phyloP scores from a whole-genome alignment of 2,888 invertebrate species.

The Thymelicus acteon region DNA sequence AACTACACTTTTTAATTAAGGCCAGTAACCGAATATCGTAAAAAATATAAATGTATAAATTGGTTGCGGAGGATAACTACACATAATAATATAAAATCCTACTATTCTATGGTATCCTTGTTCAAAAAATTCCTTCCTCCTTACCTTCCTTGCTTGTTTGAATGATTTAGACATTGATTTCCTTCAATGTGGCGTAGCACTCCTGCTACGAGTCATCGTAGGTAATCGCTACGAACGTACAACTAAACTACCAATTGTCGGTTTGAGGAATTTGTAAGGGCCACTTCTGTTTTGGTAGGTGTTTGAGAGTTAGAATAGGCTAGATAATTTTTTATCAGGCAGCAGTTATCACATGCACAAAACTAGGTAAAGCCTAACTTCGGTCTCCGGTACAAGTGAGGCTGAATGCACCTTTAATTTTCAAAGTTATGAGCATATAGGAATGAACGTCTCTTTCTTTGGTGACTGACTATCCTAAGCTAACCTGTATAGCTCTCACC shows the following conservation, averaged over 20 bases:
- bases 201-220: constrained; percentile 25
- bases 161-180: background rate
- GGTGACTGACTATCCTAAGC: too few species aligned
- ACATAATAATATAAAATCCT: too few species aligned
- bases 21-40: background rate
- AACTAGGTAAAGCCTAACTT: too few species aligned
- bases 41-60: background rate
- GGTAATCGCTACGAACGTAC: constrained; percentile 18
- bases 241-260: background rate
- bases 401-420: too few species aligned
- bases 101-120: too few species aligned
- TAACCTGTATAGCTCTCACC: too few species aligned
- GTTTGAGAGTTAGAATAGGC: too few species aligned
- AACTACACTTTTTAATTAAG: background rate
- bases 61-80: background rate
- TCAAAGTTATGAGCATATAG: too few species aligned
- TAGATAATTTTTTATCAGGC: too few species aligned
- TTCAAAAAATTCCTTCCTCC: background rate
- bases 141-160: background rate
- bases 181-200: background rate
- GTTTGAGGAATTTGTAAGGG: constrained; percentile 1
- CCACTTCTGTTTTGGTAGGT: background rate
- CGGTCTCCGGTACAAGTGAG: too few species aligned
- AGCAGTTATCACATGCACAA: too few species aligned
- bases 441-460: too few species aligned